Evolutionary conservation across 2,797 vertebrate genomes (phyloP).

Genomic region (Danio tinwini): DNA sequence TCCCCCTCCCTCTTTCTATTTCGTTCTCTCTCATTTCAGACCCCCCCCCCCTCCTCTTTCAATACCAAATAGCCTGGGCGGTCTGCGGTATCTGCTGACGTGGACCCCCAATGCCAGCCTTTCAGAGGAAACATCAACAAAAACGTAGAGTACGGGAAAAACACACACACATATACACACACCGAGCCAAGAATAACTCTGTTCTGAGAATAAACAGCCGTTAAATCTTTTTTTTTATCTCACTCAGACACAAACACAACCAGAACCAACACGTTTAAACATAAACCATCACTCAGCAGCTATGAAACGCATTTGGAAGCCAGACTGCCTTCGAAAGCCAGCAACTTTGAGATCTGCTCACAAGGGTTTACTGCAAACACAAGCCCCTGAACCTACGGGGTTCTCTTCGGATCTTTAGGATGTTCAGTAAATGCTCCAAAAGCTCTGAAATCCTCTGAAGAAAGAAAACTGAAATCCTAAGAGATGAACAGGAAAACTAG

Average conservation of each 20-base stretch:
- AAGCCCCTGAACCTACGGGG: background rate
- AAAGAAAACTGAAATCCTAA: background rate
- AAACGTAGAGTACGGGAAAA: conserved; percentile 65
- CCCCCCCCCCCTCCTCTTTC: conserved; percentile 44
- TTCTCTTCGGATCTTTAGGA: background rate
- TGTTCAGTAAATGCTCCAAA: background rate
- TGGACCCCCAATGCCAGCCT: conserved; percentile 76
- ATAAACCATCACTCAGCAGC: conserved; percentile 11
- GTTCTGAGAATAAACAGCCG: conserved; percentile 64
- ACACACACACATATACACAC: conserved; percentile 22
- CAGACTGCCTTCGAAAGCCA: background rate
- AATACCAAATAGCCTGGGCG: conserved; percentile 55
- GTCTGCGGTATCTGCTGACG: conserved; percentile 74
- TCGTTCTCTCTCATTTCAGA: conserved; percentile 41
- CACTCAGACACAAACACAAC: conserved; percentile 24
- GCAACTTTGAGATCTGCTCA: background rate
- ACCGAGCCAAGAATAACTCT: conserved; percentile 66
- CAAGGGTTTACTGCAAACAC: background rate
- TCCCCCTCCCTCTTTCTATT: conserved; percentile 63
- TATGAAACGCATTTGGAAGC: background rate
- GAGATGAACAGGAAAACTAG: background rate
- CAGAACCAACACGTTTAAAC: conserved; percentile 22
- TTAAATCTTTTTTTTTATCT: conserved; percentile 58
- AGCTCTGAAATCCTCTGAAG: background rate
- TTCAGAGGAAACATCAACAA: conserved; percentile 73